These are phyloP conservation scores for Carollia perspicillata DNA, from an alignment of 2,113 vertebrate species.

Conservation along the genomic window DNA sequence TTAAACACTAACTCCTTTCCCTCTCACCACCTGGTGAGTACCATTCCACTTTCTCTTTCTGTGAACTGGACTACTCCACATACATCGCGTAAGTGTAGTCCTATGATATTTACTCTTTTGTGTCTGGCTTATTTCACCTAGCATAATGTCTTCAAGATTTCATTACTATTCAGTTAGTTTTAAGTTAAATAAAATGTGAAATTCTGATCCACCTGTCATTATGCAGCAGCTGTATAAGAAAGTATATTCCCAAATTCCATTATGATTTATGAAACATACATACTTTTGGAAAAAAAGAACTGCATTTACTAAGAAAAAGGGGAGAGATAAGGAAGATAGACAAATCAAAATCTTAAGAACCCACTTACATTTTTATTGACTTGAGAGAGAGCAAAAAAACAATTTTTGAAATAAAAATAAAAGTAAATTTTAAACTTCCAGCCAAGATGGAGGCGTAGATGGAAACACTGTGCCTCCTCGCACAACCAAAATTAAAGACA, in stretches of 20 bases:
- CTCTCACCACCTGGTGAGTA: background rate
- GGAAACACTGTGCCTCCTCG: no score
- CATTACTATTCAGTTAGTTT: background rate
- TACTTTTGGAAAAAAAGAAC: background rate
- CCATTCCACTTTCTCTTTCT: background rate
- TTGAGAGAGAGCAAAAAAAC: no score
- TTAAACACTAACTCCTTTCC: background rate
- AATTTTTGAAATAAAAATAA: no score
- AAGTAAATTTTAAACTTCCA: no score
- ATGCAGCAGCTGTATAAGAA: background rate
- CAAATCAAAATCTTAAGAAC: background rate
- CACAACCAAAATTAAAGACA: no score
- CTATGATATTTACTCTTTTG: background rate
- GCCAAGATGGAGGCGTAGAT: no score
- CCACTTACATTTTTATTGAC: background rate
- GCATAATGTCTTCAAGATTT: background rate
- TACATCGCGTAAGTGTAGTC: background rate
- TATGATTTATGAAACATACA: constrained; percentile 1
- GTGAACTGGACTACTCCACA: background rate
- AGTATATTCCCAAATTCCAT: background rate
- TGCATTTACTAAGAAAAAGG: background rate
- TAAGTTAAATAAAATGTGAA: background rate
- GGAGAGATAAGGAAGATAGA: background rate
- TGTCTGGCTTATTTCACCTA: background rate
- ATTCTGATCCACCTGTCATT: background rate